Conservation (phyloP, 1,140 invertebrate species). For the Drosophila baimaii region DNA sequence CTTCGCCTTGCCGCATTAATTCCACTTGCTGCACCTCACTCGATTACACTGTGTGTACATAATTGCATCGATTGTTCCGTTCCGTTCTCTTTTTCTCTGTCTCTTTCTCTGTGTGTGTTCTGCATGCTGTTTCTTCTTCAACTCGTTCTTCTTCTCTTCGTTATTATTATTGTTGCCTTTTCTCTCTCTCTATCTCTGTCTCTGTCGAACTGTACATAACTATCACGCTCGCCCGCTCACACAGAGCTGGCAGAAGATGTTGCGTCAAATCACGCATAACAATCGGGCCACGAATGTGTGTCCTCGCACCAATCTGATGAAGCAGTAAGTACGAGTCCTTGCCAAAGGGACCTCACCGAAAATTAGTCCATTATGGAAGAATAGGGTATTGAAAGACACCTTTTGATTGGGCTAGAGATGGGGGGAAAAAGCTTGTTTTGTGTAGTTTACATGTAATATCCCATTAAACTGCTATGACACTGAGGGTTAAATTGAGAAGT, state of each 20-base stretch:
- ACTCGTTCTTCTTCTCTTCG: conserved; percentile 39
- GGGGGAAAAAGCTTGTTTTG: not conserved
- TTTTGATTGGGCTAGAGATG: not conserved
- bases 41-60: conserved; percentile 56
- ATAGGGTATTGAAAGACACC: not conserved
- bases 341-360: not conserved
- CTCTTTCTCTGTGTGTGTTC: conserved; percentile 22
- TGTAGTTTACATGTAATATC: not conserved
- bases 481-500: not conserved
- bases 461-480: not conserved
- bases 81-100: conserved; percentile 18
- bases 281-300: conserved; percentile 99
- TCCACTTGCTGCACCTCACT: conserved; percentile 47
- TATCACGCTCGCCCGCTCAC: conserved; percentile 7
- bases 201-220: conserved; percentile 9
- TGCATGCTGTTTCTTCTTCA: conserved; percentile 37
- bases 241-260: conserved; percentile 95
- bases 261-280: conserved; percentile 97
- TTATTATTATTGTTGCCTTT: conserved; percentile 37
- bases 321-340: conserved; percentile 93
- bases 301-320: conserved; percentile 96
- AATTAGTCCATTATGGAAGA: conserved; percentile 8
- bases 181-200: conserved; percentile 32
- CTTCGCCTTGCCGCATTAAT: conserved; percentile 31
- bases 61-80: conserved; percentile 55